These are phyloP conservation scores for Coregonus suidteri DNA, from an alignment of 2,797 vertebrate genomes.

Conservation along the genomic window DNA sequence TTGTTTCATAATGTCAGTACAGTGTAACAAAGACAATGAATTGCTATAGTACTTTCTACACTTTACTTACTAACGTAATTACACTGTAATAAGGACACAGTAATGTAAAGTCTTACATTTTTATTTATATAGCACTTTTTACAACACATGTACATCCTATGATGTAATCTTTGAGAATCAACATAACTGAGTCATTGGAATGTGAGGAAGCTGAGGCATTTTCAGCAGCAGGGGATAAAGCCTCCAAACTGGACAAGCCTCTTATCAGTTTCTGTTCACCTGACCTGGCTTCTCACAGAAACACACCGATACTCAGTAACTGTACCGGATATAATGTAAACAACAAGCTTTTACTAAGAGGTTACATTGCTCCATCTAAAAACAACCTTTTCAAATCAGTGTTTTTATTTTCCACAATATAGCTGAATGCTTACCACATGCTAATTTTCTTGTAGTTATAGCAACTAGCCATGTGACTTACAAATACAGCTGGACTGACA, in stretches of 20 bases:
- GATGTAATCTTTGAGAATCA: neutral
- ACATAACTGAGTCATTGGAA: constrained; percentile 14
- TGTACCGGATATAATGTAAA: neutral
- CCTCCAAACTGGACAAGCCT: constrained; percentile 33
- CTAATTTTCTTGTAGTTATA: too few relatives aligned
- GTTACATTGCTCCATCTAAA: neutral
- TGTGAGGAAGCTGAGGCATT: neutral
- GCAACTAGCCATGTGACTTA: too few relatives aligned
- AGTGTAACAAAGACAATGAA: too few relatives aligned
- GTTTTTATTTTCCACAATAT: too few relatives aligned
- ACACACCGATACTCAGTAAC: neutral
- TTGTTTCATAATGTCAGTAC: neutral
- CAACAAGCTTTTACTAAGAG: neutral
- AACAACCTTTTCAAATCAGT: too few relatives aligned
- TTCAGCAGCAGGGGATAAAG: neutral
- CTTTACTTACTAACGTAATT: neutral
- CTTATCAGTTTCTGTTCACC: constrained; percentile 22
- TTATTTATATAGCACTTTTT: neutral
- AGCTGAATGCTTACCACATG: too few relatives aligned
- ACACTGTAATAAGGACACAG: neutral
- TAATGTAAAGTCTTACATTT: neutral
- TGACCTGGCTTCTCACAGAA: neutral
- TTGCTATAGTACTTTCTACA: too few relatives aligned
- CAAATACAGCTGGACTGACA: too few relatives aligned
- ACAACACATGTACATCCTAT: neutral